A percentile compares a stretch with the other conserved stretches of the same genome.
Conservation (phyloP, 2,797 vertebrate genomes). For the Sebastolobus altivelis region DNA sequence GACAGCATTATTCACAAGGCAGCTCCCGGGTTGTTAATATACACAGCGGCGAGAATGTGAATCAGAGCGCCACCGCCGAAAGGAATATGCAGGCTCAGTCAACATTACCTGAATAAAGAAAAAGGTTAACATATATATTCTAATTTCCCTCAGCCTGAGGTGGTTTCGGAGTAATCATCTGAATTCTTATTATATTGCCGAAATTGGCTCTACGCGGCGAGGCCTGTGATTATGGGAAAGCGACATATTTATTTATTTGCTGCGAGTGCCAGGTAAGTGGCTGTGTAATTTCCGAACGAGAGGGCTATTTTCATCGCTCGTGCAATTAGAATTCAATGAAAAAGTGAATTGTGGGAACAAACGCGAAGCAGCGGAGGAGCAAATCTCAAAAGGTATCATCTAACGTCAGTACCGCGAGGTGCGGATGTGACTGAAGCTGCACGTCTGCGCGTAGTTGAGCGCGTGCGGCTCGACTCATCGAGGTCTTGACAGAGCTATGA, state of each 20-base stretch:
- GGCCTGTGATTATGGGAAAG: slow-evolving; percentile 18
- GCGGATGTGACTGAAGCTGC: neutral
- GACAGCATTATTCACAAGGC: slow-evolving; percentile 6
- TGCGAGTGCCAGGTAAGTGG: slow-evolving; percentile 28
- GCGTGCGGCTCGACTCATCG: slow-evolving; percentile 58
- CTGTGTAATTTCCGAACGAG: slow-evolving; percentile 44
- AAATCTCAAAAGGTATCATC: slow-evolving; percentile 1
- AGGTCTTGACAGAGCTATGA: slow-evolving; percentile 85
- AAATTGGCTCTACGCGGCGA: slow-evolving; percentile 32
- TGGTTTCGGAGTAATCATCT: slow-evolving; percentile 40
- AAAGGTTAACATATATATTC: slow-evolving; percentile 47
- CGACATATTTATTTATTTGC: slow-evolving; percentile 45
- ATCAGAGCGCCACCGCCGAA: slow-evolving; percentile 8
- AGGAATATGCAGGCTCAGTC: slow-evolving; percentile 27
- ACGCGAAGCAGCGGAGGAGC: neutral
- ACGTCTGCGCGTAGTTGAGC: neutral
- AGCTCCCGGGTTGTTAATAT: slow-evolving; percentile 31
- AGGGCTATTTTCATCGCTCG: slow-evolving; percentile 44
- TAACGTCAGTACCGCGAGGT: neutral
- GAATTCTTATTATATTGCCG: slow-evolving; percentile 41
- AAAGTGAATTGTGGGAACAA: slow-evolving; percentile 21
- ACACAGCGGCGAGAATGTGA: slow-evolving; percentile 10
- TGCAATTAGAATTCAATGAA: slow-evolving; percentile 34
- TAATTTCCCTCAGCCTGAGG: slow-evolving; percentile 42
- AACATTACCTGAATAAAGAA: slow-evolving; percentile 45